Base-by-base conservation (phyloP, 2,888 invertebrate species). In the Campoplex nolae region DNA sequence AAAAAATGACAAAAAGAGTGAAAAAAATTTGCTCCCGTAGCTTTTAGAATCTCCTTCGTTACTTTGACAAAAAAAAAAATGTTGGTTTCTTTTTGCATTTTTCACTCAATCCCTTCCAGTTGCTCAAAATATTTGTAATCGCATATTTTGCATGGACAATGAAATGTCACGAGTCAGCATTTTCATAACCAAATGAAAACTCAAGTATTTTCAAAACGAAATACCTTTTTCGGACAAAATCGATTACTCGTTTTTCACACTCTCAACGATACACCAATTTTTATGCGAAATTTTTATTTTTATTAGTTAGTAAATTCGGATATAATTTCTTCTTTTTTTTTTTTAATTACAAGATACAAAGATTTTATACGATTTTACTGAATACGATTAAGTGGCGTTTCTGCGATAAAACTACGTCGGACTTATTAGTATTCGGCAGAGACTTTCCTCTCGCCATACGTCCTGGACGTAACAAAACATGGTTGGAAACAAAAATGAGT, bases 91-190 rank as follows among this genome's bases (percentile, higher is more conserved):
- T 74, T 38, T 73, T 35, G 4, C n/a, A 9, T 76, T 65, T 58
- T 75, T 62, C 23, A 42, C 28, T 51, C 13, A 28, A 42, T 51
- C 32, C 54, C 38, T 35, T 73, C 54, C 38, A 51, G 51, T 73
- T 51, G 16, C 38, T 54, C 35, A 4, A 73, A 73, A 32, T 73
- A 56, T 35, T 73, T n/a, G 73, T 35, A 73, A 56, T 35, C 38
- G 11, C 35, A 73, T 56, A 73, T 38, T 54, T 56, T 18, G 58
- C 42, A 62, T 45, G 38, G 16, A 62, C 16, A 13, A 32, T 16
- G 0, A 16, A 62, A 62, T 16, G 32, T 32, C 28, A 32, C 32
- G 16, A 32, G 62, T 32, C 28, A 58, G 28, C 8, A 32, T 16
- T 62, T 62, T 32, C 32, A 11, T 32, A 13, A 11, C 32, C 32